These are phyloP conservation scores for Pogonomyrmex barbatus DNA, from an alignment of 1,140 invertebrate species.

Conservation along the genomic window DNA sequence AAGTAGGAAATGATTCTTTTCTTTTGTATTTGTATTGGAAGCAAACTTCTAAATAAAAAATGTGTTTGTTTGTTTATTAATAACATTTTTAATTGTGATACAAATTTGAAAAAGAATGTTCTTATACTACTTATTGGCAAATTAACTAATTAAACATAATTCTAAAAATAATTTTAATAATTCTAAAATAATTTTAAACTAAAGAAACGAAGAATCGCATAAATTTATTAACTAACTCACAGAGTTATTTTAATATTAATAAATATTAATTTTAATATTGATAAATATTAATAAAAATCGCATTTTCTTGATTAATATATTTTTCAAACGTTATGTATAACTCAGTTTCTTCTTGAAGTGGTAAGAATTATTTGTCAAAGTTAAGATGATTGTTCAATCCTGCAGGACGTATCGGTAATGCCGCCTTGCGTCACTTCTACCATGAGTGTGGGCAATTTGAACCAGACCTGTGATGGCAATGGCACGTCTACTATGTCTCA, in stretches of 20 bases:
- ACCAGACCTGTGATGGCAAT: constrained; percentile 78
- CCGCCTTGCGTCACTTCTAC: constrained; percentile 82
- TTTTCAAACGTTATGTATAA: neutral
- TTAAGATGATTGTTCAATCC: constrained; percentile 11
- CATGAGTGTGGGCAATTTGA: constrained; percentile 82
- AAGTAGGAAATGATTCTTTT: neutral
- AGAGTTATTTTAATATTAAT: neutral
- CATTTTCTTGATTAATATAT: neutral
- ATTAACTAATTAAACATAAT: neutral
- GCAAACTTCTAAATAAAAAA: neutral
- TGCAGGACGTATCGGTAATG: constrained; percentile 78
- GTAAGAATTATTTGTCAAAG: neutral
- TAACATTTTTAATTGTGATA: neutral
- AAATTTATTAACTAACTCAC: neutral
- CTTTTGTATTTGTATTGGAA: neutral
- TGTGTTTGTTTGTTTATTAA: neutral
- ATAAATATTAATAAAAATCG: neutral
- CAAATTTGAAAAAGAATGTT: neutral
- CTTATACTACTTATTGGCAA: neutral
- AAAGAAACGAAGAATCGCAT: neutral
- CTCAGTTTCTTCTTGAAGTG: neutral
- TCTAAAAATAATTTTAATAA: neutral
- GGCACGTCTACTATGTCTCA: constrained; percentile 69
- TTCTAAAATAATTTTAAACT: neutral
- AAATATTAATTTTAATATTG: neutral